Conservation (phyloP, 2,888 invertebrate species). For the Drosophila melanosoma region DNA sequence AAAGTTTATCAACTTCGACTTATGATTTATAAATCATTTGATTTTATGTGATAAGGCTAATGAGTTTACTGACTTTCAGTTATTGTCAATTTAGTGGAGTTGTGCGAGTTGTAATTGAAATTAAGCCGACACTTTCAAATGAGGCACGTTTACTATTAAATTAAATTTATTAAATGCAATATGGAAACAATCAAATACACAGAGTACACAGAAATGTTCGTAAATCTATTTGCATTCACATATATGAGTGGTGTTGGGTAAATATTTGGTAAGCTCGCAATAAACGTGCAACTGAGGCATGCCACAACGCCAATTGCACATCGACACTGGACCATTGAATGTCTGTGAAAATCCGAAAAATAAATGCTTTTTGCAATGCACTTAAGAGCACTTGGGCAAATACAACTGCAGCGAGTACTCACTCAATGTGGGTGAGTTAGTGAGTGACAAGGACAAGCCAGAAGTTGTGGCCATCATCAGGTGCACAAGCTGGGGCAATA, state of each 20-base stretch:
- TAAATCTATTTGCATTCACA: constrained; percentile 20
- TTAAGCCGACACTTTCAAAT: not conserved
- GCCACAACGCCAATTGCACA: constrained; percentile 18
- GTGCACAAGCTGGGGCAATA: constrained; percentile 28
- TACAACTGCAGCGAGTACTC: constrained; percentile 30
- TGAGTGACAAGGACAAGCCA: constrained; percentile 10
- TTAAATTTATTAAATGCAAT: not conserved
- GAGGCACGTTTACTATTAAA: not conserved
- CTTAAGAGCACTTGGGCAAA: constrained; percentile 70
- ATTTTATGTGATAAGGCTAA: constrained; percentile 47
- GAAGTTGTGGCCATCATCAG: not conserved
- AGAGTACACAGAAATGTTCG: not conserved
- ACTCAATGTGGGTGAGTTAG: constrained; percentile 19
- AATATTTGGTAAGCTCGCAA: constrained; percentile 44
- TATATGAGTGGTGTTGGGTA: constrained; percentile 17
- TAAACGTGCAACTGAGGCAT: constrained; percentile 16
- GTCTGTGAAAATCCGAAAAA: constrained; percentile 68
- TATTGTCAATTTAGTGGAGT: constrained; percentile 25
- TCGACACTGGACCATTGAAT: constrained; percentile 44
- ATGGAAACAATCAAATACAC: not conserved
- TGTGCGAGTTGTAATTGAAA: constrained; percentile 10
- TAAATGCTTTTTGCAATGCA: constrained; percentile 69
- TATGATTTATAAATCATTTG: constrained; percentile 61
- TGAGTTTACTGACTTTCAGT: constrained; percentile 39
- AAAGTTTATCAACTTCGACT: constrained; percentile 27